Conservation (phyloP, 2,797 vertebrate genomes). For the Rhinichthys osculus region DNA sequence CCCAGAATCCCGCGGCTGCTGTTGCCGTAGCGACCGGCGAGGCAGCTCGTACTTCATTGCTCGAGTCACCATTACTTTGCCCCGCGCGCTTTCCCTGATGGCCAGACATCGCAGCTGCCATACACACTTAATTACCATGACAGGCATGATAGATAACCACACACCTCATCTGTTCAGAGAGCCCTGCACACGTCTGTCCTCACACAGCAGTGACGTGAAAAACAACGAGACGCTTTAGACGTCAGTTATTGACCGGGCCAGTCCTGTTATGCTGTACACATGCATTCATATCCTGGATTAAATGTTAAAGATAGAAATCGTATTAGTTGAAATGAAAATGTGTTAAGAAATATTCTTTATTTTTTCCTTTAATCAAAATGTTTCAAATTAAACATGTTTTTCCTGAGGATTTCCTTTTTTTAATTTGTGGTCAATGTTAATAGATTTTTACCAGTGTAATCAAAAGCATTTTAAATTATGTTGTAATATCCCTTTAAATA, state of each 20-base stretch:
- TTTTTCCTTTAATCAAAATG: neutral
- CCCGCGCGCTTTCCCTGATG: neutral
- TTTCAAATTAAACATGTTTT: neutral
- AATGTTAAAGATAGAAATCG: neutral
- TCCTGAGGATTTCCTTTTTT: neutral
- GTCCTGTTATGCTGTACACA: neutral
- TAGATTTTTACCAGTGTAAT: neutral
- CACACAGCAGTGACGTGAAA: conserved; percentile 1
- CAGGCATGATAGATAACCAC: conserved; percentile 5
- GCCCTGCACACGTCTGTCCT: neutral
- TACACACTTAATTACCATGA: conserved; percentile 30
- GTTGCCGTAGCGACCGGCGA: conserved; percentile 68
- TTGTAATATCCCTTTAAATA: neutral
- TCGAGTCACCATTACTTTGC: conserved; percentile 34
- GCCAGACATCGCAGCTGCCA: conserved; percentile 15
- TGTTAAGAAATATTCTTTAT: neutral
- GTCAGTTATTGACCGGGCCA: neutral
- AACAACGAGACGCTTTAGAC: neutral
- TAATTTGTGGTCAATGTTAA: neutral
- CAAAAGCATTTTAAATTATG: neutral
- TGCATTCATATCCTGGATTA: neutral
- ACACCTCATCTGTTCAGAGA: neutral
- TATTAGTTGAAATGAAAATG: neutral
- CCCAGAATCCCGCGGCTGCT: conserved; percentile 73
- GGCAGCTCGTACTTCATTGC: conserved; percentile 35